A percentile compares a stretch with the other conserved stretches of the same genome.
These are phyloP conservation scores for Theristicus caerulescens DNA, from an alignment of 2,113 vertebrate species.

Conservation along the genomic window DNA sequence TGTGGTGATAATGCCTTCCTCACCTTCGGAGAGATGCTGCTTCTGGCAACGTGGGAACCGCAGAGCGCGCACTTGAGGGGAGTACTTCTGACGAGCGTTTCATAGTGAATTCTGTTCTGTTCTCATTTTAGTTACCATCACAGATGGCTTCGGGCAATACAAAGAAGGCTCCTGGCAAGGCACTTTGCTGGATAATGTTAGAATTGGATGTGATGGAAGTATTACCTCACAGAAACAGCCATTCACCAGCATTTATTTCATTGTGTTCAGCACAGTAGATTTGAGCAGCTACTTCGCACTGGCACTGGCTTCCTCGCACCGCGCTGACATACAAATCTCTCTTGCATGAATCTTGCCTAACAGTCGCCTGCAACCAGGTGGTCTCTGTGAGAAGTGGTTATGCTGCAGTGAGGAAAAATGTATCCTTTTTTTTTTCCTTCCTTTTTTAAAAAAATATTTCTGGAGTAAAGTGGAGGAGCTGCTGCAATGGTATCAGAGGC, in stretches of 20 bases:
- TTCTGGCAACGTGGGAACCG: not conserved
- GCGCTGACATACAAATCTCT: not conserved
- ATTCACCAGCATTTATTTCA: not conserved
- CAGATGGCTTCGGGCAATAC: slow-evolving; percentile 23
- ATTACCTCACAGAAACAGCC: not conserved
- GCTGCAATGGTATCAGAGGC: not conserved
- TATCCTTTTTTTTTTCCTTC: not conserved
- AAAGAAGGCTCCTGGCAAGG: slow-evolving; percentile 17
- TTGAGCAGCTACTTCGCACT: not conserved
- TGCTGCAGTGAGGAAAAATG: not conserved
- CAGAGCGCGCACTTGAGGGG: not conserved
- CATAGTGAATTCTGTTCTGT: not conserved
- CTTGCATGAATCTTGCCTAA: not conserved
- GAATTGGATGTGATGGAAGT: not conserved
- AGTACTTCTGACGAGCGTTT: fast-evolving
- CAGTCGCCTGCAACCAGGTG: not conserved
- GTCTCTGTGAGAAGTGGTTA: not conserved
- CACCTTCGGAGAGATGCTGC: not conserved
- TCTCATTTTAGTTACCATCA: not conserved
- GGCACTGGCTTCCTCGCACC: not conserved
- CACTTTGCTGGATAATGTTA: not conserved
- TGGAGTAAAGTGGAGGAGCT: not conserved
- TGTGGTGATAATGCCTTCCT: not conserved
- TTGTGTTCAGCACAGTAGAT: not conserved
- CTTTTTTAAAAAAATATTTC: not conserved